Percentiles rank a stretch among this genome's conserved stretches.
Evolutionary conservation across 2,888 invertebrate genomes (phyloP).

Genomic region (Stenotaenia linearis): DNA sequence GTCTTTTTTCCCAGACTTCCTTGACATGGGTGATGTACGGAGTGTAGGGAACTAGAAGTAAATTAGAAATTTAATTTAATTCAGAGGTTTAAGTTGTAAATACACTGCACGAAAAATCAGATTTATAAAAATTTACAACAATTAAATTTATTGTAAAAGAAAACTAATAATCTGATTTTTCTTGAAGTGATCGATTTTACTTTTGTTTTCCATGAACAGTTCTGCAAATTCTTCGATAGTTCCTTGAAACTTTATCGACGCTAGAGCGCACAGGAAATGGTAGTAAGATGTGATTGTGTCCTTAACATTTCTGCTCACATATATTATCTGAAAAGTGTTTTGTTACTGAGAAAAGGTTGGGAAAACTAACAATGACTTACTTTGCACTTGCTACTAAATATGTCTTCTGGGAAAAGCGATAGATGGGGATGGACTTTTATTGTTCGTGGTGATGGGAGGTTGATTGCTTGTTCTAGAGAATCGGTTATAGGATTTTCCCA

Average conservation of each 20-base stretch:
- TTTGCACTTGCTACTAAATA: neutral
- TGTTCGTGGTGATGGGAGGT: neutral
- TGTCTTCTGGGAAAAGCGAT: neutral
- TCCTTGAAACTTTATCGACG: neutral
- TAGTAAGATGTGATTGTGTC: neutral
- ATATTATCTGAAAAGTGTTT: neutral
- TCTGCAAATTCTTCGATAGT: neutral
- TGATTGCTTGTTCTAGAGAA: neutral
- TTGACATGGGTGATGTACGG: neutral
- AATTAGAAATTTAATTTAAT: neutral
- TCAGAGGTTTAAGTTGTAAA: no score
- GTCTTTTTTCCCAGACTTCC: neutral
- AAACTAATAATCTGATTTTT: no score
- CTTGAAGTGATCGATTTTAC: neutral
- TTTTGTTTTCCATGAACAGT: neutral
- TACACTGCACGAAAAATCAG: no score
- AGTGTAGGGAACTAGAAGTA: neutral
- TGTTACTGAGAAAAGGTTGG: no score
- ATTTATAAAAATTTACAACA: no score
- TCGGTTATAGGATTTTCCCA: neutral
- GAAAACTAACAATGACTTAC: neutral
- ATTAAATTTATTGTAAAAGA: no score
- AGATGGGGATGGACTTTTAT: neutral
- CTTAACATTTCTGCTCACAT: neutral
- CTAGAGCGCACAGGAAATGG: neutral